Evolutionary conservation across 1,140 invertebrate genomes (phyloP).

Genomic region (Drosophila teissieri): DNA sequence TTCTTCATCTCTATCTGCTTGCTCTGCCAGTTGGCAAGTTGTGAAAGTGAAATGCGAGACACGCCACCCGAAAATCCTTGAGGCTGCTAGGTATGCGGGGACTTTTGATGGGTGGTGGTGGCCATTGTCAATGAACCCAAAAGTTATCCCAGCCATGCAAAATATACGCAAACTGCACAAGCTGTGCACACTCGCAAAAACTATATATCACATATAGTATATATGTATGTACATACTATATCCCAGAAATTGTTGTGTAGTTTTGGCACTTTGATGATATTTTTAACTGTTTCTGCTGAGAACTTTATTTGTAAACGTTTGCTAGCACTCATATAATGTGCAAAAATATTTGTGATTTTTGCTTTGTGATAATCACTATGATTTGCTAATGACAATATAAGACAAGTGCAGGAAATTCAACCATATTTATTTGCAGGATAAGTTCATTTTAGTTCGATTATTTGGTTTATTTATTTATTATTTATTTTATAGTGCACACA

Average conservation of each 20-base stretch:
- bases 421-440: too few species aligned
- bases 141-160: conserved; percentile 43
- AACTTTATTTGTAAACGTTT: too few species aligned
- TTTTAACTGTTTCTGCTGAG: neutral
- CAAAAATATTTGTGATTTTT: too few species aligned
- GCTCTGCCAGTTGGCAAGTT: conserved; percentile 63
- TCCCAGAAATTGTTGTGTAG: too few species aligned
- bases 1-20: conserved; percentile 68
- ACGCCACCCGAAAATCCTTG: conserved; percentile 39
- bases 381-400: too few species aligned
- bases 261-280: neutral
- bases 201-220: too few species aligned
- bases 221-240: too few species aligned
- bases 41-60: conserved; percentile 73
- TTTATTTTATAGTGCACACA: conserved; percentile 17
- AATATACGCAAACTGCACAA: conserved; percentile 28
- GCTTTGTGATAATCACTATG: too few species aligned
- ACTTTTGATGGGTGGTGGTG: neutral
- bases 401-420: too few species aligned
- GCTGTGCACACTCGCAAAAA: conserved; percentile 4
- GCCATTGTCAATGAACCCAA: conserved; percentile 49
- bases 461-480: too few species aligned
- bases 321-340: too few species aligned
- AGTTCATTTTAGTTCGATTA: too few species aligned
- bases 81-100: conserved; percentile 22